Evolutionary conservation across 2,797 vertebrate species (phyloP).

Genomic region (Chiloscyllium punctatum): DNA sequence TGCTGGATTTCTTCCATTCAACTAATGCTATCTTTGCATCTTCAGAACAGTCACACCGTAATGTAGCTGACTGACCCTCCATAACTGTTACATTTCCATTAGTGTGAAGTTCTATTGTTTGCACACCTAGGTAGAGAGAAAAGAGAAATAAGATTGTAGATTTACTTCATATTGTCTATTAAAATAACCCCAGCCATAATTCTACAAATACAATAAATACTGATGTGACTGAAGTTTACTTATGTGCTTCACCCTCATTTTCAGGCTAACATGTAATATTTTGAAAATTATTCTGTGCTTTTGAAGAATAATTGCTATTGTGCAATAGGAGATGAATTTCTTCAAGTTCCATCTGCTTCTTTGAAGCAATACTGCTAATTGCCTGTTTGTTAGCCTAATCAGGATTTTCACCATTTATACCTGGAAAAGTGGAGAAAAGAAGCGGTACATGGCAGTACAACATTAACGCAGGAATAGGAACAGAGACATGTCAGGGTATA

Average conservation of each 20-base stretch:
- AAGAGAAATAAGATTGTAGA: background rate
- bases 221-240: background rate
- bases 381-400: background rate
- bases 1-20: background rate
- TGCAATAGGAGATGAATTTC: too few species aligned
- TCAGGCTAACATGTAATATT: background rate
- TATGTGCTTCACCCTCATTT: background rate
- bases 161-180: background rate
- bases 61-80: background rate
- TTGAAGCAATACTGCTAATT: background rate
- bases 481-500: background rate
- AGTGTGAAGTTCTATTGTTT: background rate
- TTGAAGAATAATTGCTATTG: background rate
- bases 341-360: too few species aligned
- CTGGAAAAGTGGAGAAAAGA: background rate
- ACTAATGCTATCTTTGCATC: background rate
- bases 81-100: background rate
- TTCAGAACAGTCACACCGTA: background rate
- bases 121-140: background rate
- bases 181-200: slow-evolving; percentile 2
- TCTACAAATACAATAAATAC: background rate
- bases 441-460: background rate
- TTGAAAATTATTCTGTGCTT: background rate
- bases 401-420: background rate
- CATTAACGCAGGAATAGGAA: background rate